These are phyloP conservation scores for Mylabris phalerata DNA, from an alignment of 1,140 invertebrate species.

Conservation along the genomic window DNA sequence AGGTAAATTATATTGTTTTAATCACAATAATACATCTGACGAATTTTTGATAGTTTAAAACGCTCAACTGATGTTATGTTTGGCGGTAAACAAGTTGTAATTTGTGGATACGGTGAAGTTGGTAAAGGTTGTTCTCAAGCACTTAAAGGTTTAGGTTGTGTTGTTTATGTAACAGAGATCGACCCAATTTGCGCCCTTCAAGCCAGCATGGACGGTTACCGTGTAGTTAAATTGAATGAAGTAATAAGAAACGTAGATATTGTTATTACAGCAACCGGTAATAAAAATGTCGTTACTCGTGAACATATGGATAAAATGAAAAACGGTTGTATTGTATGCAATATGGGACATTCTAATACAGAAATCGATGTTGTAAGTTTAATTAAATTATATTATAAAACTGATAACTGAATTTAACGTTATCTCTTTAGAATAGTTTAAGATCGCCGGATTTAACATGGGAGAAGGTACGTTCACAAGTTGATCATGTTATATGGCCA, in stretches of 20 bases:
- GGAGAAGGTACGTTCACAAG: slow-evolving; percentile 96
- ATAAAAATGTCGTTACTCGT: slow-evolving; percentile 92
- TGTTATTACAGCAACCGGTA: slow-evolving; percentile 92
- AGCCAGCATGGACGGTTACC: slow-evolving; percentile 96
- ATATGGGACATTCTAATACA: slow-evolving; percentile 98
- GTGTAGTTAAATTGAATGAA: slow-evolving; percentile 91
- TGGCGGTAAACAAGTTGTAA: slow-evolving; percentile 92
- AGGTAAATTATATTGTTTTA: slow-evolving; percentile 52
- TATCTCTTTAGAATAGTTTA: slow-evolving; percentile 68
- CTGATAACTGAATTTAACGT: no score
- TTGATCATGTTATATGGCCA: slow-evolving; percentile 95
- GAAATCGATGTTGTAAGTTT: slow-evolving; percentile 90
- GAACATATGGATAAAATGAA: slow-evolving; percentile 97
- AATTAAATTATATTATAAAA: background rate
- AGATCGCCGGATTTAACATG: slow-evolving; percentile 90
- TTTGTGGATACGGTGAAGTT: slow-evolving; percentile 97
- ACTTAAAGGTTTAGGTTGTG: slow-evolving; percentile 88
- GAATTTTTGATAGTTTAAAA: slow-evolving; percentile 54
- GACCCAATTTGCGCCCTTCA: slow-evolving; percentile 97
- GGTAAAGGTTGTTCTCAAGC: slow-evolving; percentile 96
- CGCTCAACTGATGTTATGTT: slow-evolving; percentile 97
- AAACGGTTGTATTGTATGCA: slow-evolving; percentile 93
- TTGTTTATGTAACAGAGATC: slow-evolving; percentile 95
- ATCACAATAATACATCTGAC: background rate
- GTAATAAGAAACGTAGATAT: slow-evolving; percentile 92